Evolutionary conservation across 1,140 invertebrate genomes (phyloP).

Genomic region (Gryllus bimaculatus): DNA sequence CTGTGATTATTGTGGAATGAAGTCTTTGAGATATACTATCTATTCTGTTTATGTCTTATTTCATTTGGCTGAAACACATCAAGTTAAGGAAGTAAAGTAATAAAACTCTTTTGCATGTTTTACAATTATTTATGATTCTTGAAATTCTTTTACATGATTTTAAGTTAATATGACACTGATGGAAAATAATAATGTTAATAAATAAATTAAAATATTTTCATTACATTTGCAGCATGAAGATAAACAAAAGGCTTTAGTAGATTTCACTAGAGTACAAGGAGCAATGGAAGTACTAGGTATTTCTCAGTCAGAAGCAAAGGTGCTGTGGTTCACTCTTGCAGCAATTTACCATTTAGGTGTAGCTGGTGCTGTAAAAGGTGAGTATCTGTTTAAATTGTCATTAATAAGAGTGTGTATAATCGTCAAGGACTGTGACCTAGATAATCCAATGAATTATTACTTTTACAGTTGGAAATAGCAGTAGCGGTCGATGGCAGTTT

Average conservation of each 20-base stretch:
- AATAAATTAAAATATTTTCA: not conserved
- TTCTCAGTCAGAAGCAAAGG: slow-evolving; percentile 65
- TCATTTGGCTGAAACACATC: not conserved
- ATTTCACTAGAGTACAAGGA: slow-evolving; percentile 65
- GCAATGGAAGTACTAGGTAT: slow-evolving; percentile 66
- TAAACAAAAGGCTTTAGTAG: slow-evolving; percentile 61
- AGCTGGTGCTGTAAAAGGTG: slow-evolving; percentile 64
- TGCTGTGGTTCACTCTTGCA: slow-evolving; percentile 77
- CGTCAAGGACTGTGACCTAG: not conserved
- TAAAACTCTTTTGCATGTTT: not conserved
- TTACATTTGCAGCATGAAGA: slow-evolving; percentile 53
- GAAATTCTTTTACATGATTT: not conserved
- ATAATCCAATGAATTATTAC: not conserved
- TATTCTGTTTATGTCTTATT: not conserved
- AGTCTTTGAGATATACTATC: not conserved
- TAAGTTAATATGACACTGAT: not conserved
- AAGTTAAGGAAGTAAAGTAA: not conserved
- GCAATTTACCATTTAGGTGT: slow-evolving; percentile 86
- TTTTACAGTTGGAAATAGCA: slow-evolving; percentile 30
- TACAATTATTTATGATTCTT: not conserved
- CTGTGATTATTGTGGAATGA: no score
- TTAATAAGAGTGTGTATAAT: not conserved
- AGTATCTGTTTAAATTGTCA: not conserved
- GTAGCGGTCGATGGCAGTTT: slow-evolving; percentile 60
- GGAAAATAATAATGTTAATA: not conserved